Conservation (phyloP, 2,888 invertebrate genomes). For the Antheraea yamamai region DNA sequence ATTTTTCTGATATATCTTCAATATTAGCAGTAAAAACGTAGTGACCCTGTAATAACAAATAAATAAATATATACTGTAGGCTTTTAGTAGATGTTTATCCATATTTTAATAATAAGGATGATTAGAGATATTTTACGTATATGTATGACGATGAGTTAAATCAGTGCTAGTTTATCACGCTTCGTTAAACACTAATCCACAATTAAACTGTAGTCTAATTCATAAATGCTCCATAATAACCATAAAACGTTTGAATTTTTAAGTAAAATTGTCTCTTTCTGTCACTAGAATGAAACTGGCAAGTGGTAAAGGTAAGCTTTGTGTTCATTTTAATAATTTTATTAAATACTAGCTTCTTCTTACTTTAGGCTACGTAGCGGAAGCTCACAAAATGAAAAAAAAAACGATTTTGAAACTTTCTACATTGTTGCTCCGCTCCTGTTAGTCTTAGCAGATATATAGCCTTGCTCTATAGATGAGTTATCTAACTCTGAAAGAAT, state of each 20-base stretch:
- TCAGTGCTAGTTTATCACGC: neutral
- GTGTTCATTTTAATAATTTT: neutral
- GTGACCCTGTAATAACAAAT: conserved; percentile 19
- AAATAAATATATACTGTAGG: neutral
- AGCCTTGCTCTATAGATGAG: too few relatives aligned
- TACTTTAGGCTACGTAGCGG: too few relatives aligned
- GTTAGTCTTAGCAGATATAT: too few relatives aligned
- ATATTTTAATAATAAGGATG: neutral
- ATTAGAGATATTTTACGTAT: neutral
- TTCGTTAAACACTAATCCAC: conserved; percentile 2
- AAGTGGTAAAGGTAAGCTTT: neutral
- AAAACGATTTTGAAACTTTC: too few relatives aligned
- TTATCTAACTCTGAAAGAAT: too few relatives aligned
- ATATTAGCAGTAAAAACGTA: conserved; percentile 20
- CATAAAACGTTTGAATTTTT: neutral
- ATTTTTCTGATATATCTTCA: conserved; percentile 10
- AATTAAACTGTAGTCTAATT: neutral
- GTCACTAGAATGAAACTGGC: neutral
- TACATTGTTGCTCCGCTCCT: too few relatives aligned
- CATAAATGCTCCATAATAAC: neutral
- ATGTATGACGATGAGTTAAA: neutral
- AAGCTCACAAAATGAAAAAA: too few relatives aligned
- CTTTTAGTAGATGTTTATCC: neutral
- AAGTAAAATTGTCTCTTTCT: neutral
- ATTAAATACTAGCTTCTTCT: too few relatives aligned